phyloP scores from a whole-genome alignment of 2,113 vertebrate genomes.

The Lipotes vexillifer region DNA sequence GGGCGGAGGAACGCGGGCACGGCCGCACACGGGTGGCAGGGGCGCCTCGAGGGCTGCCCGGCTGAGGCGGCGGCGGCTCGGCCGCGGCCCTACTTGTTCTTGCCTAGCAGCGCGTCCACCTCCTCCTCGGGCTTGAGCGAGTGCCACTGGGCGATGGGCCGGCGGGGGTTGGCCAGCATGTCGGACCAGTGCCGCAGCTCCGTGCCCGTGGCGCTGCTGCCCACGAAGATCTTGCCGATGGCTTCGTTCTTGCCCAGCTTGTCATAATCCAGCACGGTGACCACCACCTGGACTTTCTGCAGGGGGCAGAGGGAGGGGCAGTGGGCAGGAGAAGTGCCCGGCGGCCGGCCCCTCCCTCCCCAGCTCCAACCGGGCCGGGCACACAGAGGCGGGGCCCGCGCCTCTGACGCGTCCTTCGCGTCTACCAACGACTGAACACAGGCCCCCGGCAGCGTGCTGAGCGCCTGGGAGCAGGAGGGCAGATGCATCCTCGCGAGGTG shows the following conservation, averaged over 20 bases:
- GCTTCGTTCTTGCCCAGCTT: conserved; percentile 99
- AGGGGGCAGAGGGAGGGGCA: neutral
- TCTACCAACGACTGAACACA: too few relatives aligned
- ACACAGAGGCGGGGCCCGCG: too few relatives aligned
- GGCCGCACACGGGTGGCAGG: neutral
- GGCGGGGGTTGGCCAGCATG: conserved; percentile 97
- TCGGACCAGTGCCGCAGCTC: conserved; percentile 98
- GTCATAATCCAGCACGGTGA: conserved; percentile 98
- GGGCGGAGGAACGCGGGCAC: neutral
- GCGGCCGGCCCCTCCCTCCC: too few relatives aligned
- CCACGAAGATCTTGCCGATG: conserved; percentile 96
- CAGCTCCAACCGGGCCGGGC: too few relatives aligned
- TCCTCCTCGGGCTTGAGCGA: conserved; percentile 97
- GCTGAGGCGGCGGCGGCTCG: too few relatives aligned
- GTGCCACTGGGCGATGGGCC: conserved; percentile 99
- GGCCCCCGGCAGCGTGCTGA: too few relatives aligned
- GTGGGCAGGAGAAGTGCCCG: neutral
- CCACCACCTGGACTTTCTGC: conserved; percentile 96
- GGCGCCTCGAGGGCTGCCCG: conserved; percentile 57
- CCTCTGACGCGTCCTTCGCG: too few relatives aligned
- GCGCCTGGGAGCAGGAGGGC: too few relatives aligned
- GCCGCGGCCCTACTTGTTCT: conserved; percentile 88
- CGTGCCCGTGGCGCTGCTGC: conserved; percentile 90
- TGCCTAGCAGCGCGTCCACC: conserved; percentile 92
- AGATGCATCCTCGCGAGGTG: neutral